Evolutionary conservation across 2,888 invertebrate genomes (phyloP).

Genomic region (Nysson spinosus): DNA sequence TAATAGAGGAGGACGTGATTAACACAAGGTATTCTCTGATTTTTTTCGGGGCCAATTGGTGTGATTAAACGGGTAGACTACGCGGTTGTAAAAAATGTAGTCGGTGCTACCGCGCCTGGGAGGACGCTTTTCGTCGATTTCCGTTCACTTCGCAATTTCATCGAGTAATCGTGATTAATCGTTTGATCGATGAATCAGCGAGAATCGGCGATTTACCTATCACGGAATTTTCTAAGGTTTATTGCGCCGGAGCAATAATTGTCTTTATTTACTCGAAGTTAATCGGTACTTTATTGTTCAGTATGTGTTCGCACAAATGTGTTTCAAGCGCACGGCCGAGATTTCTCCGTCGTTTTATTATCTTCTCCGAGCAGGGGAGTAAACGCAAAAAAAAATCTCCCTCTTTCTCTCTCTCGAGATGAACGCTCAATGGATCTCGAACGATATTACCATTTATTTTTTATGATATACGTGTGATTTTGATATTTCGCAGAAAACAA

Average conservation of each 20-base stretch:
- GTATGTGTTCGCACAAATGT: too few relatives aligned
- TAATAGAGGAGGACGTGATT: slow-evolving; percentile 8
- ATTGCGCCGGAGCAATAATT: too few relatives aligned
- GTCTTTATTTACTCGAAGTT: too few relatives aligned
- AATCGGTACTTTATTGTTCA: too few relatives aligned
- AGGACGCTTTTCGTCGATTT: slow-evolving; percentile 8
- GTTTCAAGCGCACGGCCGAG: too few relatives aligned
- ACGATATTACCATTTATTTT: slow-evolving; percentile 38
- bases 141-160: slow-evolving; percentile 19
- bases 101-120: background rate
- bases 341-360: too few relatives aligned
- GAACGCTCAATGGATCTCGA: slow-evolving; percentile 25
- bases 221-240: slow-evolving; percentile 4
- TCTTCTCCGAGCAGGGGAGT: too few relatives aligned
- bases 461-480: slow-evolving; percentile 6
- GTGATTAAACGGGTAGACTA: too few relatives aligned
- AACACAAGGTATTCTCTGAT: slow-evolving; percentile 64
- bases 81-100: too few relatives aligned
- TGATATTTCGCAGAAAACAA: slow-evolving; percentile 17
- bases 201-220: too few relatives aligned
- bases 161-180: background rate
- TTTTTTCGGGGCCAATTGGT: slow-evolving; percentile 72
- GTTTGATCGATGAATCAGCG: background rate
- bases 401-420: too few relatives aligned
- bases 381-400: too few relatives aligned